Conservation (phyloP, 1,140 invertebrate genomes). For the Pogonus chalceus region DNA sequence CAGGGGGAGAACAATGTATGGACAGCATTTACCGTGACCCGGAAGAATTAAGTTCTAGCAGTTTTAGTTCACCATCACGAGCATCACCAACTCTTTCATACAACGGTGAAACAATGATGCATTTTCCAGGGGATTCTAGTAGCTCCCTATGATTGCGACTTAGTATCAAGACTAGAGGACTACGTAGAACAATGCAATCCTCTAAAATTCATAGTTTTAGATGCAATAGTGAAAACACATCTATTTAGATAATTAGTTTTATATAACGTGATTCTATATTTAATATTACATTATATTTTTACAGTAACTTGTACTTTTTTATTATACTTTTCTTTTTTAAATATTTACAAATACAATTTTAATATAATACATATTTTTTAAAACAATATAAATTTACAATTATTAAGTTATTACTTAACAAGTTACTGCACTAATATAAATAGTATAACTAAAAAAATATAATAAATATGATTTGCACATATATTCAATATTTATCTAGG, state of each 20-base stretch:
- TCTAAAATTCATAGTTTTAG: background rate
- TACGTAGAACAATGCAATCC: background rate
- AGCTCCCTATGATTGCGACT: slow-evolving; percentile 48
- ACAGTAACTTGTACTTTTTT: too few species aligned
- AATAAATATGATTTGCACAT: too few species aligned
- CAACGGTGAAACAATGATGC: slow-evolving; percentile 61
- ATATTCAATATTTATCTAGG: too few species aligned
- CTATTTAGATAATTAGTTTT: slow-evolving; percentile 1
- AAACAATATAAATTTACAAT: too few species aligned
- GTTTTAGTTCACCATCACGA: slow-evolving; percentile 68
- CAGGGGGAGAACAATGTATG: slow-evolving; percentile 45
- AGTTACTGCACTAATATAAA: too few species aligned
- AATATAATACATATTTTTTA: too few species aligned
- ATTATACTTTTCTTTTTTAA: too few species aligned
- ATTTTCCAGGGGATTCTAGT: slow-evolving; percentile 63
- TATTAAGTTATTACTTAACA: too few species aligned
- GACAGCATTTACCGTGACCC: slow-evolving; percentile 38
- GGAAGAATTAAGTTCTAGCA: slow-evolving; percentile 69
- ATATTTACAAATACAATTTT: too few species aligned
- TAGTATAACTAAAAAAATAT: too few species aligned
- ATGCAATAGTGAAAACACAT: background rate
- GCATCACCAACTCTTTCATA: slow-evolving; percentile 66
- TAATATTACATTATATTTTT: too few species aligned
- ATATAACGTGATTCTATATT: background rate
- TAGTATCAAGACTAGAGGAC: background rate